phyloP scores from a whole-genome alignment of 1,140 invertebrate genomes.

The Meloidogyne hapla region DNA sequence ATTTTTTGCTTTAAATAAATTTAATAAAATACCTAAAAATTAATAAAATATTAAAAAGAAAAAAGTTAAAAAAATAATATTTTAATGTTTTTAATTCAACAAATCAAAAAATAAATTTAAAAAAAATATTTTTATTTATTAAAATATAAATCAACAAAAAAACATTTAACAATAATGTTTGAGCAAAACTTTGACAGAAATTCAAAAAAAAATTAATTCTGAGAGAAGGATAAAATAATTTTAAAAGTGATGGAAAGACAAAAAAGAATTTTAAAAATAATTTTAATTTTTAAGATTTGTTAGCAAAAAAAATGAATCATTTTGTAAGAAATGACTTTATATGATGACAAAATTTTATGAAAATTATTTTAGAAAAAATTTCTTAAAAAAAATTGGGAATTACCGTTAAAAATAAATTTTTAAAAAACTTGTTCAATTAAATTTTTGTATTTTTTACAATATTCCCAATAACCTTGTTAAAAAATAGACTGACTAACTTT shows the following conservation, averaged over 20 bases:
- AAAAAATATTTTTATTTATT: neutral
- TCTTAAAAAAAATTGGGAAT: too few species aligned
- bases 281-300: neutral
- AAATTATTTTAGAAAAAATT: too few species aligned
- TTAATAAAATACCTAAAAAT: neutral
- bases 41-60: neutral
- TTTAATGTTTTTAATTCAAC: neutral
- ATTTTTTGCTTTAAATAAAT: slow-evolving; percentile 7
- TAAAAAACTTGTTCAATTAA: too few species aligned
- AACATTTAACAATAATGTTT: neutral
- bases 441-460: too few species aligned
- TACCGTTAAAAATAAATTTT: too few species aligned
- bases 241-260: neutral
- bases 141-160: slow-evolving; percentile 6
- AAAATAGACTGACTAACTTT: too few species aligned
- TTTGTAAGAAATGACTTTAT: neutral
- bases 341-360: neutral
- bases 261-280: neutral
- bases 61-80: neutral
- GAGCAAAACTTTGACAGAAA: neutral
- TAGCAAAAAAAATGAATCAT: neutral
- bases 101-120: neutral
- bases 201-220: neutral
- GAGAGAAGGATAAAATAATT: neutral
- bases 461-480: too few species aligned